phyloP scores from a whole-genome alignment of 2,797 vertebrate species.

The Sebastolobus altivelis region DNA sequence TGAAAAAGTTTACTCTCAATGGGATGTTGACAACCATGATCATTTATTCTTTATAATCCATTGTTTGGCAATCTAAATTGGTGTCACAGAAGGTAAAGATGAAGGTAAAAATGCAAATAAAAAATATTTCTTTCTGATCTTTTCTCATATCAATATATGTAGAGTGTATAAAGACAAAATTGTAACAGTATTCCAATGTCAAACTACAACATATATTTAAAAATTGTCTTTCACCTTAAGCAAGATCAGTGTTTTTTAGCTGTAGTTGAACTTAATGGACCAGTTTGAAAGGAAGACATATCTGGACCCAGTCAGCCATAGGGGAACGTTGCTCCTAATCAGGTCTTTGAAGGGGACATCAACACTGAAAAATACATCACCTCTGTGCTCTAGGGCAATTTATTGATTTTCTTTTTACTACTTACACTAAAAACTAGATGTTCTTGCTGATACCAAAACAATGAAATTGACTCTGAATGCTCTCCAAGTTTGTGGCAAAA shows the following conservation, averaged over 20 bases:
- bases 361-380: neutral
- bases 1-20: too few relatives aligned
- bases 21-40: too few relatives aligned
- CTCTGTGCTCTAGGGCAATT: neutral
- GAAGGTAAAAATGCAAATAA: too few relatives aligned
- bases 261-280: neutral
- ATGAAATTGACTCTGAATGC: neutral
- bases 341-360: constrained; percentile 3
- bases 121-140: too few relatives aligned
- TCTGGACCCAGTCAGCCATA: neutral
- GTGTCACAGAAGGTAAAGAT: too few relatives aligned
- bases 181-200: neutral
- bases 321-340: neutral
- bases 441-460: constrained; percentile 23
- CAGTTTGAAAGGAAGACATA: neutral
- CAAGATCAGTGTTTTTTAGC: neutral
- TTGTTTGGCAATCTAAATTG: too few relatives aligned
- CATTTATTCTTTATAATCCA: too few relatives aligned
- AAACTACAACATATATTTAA: neutral
- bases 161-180: neutral
- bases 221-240: neutral
- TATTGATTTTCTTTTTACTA: constrained; percentile 2
- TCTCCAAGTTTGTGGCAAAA: neutral
- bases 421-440: constrained; percentile 7
- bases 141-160: too few relatives aligned